These are phyloP conservation scores for Drosophila kuntzei DNA, from an alignment of 2,888 invertebrate species.

Conservation along the genomic window DNA sequence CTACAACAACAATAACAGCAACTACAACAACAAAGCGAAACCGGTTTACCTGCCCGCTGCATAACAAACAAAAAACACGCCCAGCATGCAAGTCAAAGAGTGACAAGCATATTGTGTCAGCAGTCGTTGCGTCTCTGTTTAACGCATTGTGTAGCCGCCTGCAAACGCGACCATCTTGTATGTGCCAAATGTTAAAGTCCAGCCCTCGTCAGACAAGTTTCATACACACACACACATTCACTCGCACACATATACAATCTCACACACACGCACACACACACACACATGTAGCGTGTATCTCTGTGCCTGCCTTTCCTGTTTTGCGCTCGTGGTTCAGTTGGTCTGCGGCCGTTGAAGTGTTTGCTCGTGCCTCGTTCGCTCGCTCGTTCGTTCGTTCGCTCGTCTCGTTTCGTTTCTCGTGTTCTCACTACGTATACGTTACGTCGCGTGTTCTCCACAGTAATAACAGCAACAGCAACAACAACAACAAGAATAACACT, in stretches of 20 bases:
- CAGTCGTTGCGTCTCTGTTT: slow-evolving; percentile 48
- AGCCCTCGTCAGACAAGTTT: slow-evolving; percentile 78
- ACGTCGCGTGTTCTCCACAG: slow-evolving; percentile 43
- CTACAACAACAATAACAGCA: slow-evolving; percentile 31
- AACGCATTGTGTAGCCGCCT: slow-evolving; percentile 33
- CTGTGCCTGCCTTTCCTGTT: slow-evolving; percentile 72
- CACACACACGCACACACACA: slow-evolving; percentile 14
- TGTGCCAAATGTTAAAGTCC: slow-evolving; percentile 74
- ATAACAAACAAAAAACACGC: slow-evolving; percentile 76
- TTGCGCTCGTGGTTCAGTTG: slow-evolving; percentile 83
- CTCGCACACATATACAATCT: slow-evolving; percentile 13
- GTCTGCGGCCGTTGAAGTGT: slow-evolving; percentile 84
- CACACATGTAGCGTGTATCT: slow-evolving; percentile 18
- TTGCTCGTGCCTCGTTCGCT: slow-evolving; percentile 63
- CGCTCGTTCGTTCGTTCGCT: slow-evolving; percentile 44
- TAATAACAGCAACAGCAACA: slow-evolving; percentile 28
- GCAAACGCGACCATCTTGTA: slow-evolving; percentile 76
- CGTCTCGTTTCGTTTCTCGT: slow-evolving; percentile 37
- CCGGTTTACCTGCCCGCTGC: slow-evolving; percentile 72
- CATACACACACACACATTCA: slow-evolving; percentile 13
- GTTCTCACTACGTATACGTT: slow-evolving; percentile 53
- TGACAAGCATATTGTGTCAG: slow-evolving; percentile 61
- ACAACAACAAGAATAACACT: slow-evolving; percentile 32
- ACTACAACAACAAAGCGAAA: slow-evolving; percentile 50
- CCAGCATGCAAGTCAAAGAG: slow-evolving; percentile 65